These are phyloP conservation scores for Eurytoma californica DNA, from an alignment of 2,888 invertebrate species.

Conservation along the genomic window DNA sequence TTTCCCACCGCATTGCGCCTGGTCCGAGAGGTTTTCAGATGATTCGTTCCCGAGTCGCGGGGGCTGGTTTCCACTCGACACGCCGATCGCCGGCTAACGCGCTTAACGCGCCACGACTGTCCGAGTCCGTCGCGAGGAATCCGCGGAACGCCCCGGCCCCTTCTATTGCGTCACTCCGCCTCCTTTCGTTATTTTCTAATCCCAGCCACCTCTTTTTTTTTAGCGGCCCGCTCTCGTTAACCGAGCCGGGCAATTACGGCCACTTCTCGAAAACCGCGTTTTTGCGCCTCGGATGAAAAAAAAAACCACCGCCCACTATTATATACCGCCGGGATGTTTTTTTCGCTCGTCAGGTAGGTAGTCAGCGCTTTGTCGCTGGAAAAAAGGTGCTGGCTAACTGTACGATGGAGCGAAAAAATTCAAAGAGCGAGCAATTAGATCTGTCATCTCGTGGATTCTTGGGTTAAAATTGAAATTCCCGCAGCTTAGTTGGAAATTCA, in stretches of 20 bases:
- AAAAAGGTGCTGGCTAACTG: no score
- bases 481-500: constrained; percentile 35
- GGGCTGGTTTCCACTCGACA: constrained; percentile 36
- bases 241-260: constrained; percentile 36
- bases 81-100: constrained; percentile 34
- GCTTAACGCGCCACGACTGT: constrained; percentile 47
- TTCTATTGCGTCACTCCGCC: background rate
- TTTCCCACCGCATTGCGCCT: no score
- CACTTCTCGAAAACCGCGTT: constrained; percentile 26
- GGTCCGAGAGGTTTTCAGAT: no score
- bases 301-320: no score
- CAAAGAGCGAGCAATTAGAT: constrained; percentile 59
- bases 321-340: no score
- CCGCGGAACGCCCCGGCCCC: constrained; percentile 32
- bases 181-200: constrained; percentile 41
- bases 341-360: no score
- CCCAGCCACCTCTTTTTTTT: constrained; percentile 16
- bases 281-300: background rate
- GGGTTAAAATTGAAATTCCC: constrained; percentile 60
- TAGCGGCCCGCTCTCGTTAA: constrained; percentile 20
- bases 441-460: constrained; percentile 60
- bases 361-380: no score
- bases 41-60: no score
- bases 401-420: background rate
- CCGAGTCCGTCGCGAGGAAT: constrained; percentile 28